A percentile compares a stretch with the other conserved stretches of the same genome.
phyloP scores from a whole-genome alignment of 2,797 vertebrate genomes.

The Chromis chromis region DNA sequence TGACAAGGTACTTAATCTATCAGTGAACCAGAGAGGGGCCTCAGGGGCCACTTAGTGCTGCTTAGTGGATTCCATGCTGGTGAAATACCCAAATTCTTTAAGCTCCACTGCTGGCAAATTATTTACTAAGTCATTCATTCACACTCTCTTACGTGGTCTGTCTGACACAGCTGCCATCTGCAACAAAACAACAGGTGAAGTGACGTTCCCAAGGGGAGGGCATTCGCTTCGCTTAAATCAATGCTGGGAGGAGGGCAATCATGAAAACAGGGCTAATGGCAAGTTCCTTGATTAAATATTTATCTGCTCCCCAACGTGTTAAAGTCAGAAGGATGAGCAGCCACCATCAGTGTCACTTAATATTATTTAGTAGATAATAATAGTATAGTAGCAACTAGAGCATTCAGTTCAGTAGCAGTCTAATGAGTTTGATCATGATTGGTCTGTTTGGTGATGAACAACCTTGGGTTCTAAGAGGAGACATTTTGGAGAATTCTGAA shows the following conservation, averaged over 20 bases:
- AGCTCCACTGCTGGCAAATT: conserved; percentile 12
- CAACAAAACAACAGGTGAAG: too few relatives aligned
- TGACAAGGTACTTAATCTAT: conserved; percentile 2
- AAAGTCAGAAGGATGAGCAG: not conserved
- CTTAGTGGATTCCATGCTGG: not conserved
- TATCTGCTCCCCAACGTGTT: not conserved
- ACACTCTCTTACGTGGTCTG: not conserved
- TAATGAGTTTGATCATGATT: too few relatives aligned
- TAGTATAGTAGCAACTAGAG: too few relatives aligned
- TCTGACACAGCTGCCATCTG: not conserved
- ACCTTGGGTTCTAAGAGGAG: too few relatives aligned
- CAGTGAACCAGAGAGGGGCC: not conserved
- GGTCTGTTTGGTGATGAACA: too few relatives aligned
- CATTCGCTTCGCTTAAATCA: not conserved
- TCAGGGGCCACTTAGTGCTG: not conserved
- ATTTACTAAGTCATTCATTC: not conserved
- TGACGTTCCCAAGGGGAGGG: too few relatives aligned
- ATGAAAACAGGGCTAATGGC: not conserved
- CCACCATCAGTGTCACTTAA: too few relatives aligned
- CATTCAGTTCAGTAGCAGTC: too few relatives aligned
- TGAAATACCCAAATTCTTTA: not conserved
- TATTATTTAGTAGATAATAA: too few relatives aligned
- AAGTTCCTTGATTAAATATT: not conserved
- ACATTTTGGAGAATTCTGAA: too few relatives aligned
- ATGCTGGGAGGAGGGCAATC: not conserved